A percentile compares a stretch with the other conserved stretches of the same genome.
Conservation (phyloP, 1,140 invertebrate species). For the Rhopalosiphum maidis region DNA sequence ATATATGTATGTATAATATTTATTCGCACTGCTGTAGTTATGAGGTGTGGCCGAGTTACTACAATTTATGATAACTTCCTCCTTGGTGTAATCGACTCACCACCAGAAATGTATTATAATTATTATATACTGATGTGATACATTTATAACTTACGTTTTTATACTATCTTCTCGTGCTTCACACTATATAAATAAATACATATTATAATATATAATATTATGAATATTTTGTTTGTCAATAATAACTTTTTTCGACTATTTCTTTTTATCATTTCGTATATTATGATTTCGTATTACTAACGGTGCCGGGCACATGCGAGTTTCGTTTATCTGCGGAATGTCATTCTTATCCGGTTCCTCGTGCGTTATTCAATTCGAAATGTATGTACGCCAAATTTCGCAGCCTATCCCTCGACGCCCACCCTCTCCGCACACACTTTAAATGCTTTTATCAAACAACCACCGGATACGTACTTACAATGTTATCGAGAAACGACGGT, state of each 20-base stretch:
- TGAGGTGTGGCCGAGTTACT: background rate
- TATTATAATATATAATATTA: background rate
- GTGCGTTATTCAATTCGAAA: slow-evolving; percentile 37
- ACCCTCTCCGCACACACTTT: slow-evolving; percentile 63
- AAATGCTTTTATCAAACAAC: slow-evolving; percentile 59
- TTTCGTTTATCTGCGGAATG: slow-evolving; percentile 50
- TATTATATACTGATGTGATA: background rate
- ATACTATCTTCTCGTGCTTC: background rate
- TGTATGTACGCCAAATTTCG: slow-evolving; percentile 60
- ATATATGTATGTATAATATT: background rate
- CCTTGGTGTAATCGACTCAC: background rate
- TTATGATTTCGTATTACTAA: background rate
- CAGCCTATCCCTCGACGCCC: slow-evolving; percentile 58
- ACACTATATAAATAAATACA: background rate
- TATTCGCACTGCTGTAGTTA: background rate
- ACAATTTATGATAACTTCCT: background rate
- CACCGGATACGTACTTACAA: slow-evolving; percentile 35
- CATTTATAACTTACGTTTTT: background rate
- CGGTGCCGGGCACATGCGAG: slow-evolving; percentile 11
- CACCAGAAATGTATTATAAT: background rate
- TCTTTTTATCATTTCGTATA: background rate
- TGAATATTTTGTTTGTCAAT: slow-evolving; percentile 17
- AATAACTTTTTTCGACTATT: slow-evolving; percentile 22
- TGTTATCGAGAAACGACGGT: slow-evolving; percentile 54
- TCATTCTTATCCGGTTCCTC: slow-evolving; percentile 46